phyloP scores from a whole-genome alignment of 2,888 invertebrate species.

The Hirtodrosophila confusa region DNA sequence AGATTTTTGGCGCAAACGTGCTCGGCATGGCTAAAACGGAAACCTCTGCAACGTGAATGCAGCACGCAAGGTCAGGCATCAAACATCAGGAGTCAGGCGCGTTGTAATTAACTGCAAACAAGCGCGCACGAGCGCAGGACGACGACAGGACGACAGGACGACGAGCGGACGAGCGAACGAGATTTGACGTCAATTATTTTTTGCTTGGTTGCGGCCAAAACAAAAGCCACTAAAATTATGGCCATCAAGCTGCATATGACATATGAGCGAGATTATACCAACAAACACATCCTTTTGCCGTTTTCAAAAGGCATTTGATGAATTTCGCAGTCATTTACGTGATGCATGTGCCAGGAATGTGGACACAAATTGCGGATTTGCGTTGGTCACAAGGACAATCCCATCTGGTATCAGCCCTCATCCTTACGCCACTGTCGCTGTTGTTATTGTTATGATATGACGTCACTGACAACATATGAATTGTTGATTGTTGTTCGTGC shows the following conservation, averaged over 20 bases:
- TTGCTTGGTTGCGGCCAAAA: conserved; percentile 34
- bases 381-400: conserved; percentile 40
- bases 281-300: conserved; percentile 8
- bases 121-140: conserved; percentile 21
- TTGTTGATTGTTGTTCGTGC: conserved; percentile 10
- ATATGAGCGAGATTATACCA: conserved; percentile 59
- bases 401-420: conserved; percentile 15
- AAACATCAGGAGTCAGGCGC: conserved; percentile 27
- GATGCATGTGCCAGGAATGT: conserved; percentile 58
- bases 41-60: conserved; percentile 50
- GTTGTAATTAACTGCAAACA: conserved; percentile 73
- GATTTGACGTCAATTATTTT: conserved; percentile 69
- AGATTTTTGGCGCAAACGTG: conserved; percentile 78
- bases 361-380: conserved; percentile 65
- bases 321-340: conserved; percentile 65
- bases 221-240: conserved; percentile 51
- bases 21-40: conserved; percentile 50
- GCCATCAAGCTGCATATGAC: conserved; percentile 54
- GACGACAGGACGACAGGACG: not conserved
- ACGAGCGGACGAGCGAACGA: conserved; percentile 10
- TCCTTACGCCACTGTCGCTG: conserved; percentile 3
- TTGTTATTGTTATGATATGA: conserved; percentile 23
- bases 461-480: conserved; percentile 33
- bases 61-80: conserved; percentile 73
- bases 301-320: conserved; percentile 56